Evolutionary conservation across 2,888 invertebrate genomes (phyloP), one percentile per base, ranked within the genome.

Genomic region (Drosophila paramelanica): DNA sequence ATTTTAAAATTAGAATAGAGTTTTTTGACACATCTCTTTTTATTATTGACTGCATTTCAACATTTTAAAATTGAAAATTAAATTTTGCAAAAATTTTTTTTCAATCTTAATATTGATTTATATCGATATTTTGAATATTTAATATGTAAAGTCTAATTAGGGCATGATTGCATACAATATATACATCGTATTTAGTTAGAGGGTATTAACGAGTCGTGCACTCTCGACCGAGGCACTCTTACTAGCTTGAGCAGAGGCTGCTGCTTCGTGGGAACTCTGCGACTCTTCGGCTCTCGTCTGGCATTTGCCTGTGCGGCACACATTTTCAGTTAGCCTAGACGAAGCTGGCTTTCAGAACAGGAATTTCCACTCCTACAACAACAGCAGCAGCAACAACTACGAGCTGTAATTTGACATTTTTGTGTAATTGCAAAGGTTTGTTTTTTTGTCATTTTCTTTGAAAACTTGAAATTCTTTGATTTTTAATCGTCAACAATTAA

Each of bases 281-380:
- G 81, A 66, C 77, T 86, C 66, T 55, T 61, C 65, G 39, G n/a
- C 31, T 53, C 27, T 14, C 39, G 59, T 50, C 67, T 81, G 81
- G 86, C 83, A 86, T 85, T 82, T 82, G 67, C 74, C 69, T 64
- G 27, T 47, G 53, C 79, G 81, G 89, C 83, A 81, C 65, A 83
- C 81, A 83, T 88, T 81, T 66, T 58, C 5, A 27, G 49, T 59
- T 58, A 58, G 75, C 64, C 55, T 41, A 67, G 56, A 53, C 67
- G 49, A 83, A 84, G 87, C 83, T 73, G 85, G 88, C 88, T 87
- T 77, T 61, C 60, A 86, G 89, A 90, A 91, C 90, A 91, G 91
- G 91, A 91, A 89, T 91, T 91, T 90, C 91, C 91, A 91, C 90
- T 90, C 90, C 90, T 91, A 90, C 91, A 90, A 89, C 69, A 73